Conservation (phyloP, 2,113 vertebrate genomes). For the Gasterosteus nipponicus region DNA sequence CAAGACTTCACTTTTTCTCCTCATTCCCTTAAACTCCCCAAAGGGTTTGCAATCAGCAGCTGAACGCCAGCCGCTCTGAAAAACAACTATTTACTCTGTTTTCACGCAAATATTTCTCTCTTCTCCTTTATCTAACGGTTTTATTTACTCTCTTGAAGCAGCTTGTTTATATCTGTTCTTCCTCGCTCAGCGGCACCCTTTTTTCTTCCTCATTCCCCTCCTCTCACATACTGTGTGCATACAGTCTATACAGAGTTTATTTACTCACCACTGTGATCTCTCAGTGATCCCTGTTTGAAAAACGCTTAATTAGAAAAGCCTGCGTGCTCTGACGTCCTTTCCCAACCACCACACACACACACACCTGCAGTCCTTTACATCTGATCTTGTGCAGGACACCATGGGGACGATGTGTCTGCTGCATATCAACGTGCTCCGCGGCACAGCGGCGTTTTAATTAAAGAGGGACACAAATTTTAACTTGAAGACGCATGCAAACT, state of each 20-base stretch:
- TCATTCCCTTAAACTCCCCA: constrained; percentile 28
- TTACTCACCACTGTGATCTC: constrained; percentile 50
- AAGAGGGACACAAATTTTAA: constrained; percentile 22
- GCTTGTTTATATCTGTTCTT: constrained; percentile 63
- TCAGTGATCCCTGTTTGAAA: constrained; percentile 64
- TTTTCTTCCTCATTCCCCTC: background rate
- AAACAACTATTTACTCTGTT: constrained; percentile 52
- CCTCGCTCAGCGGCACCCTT: constrained; percentile 16
- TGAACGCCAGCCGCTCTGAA: constrained; percentile 32
- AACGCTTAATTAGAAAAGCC: constrained; percentile 70
- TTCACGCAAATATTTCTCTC: background rate
- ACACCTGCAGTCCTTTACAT: constrained; percentile 5
- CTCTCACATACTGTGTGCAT: background rate
- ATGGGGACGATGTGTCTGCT: constrained; percentile 5
- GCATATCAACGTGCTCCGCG: background rate
- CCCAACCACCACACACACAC: background rate
- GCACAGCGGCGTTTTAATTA: constrained; percentile 45
- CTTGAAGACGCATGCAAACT: constrained; percentile 7
- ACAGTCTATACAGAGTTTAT: constrained; percentile 29
- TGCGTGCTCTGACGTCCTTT: constrained; percentile 19
- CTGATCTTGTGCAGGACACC: constrained; percentile 14
- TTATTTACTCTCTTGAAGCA: constrained; percentile 56
- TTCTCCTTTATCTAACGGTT: constrained; percentile 24
- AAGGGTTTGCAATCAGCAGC: constrained; percentile 45
- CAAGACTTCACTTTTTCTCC: constrained; percentile 23